Conservation (phyloP, 2,797 vertebrate genomes). For the Coracias cyanogaster region DNA sequence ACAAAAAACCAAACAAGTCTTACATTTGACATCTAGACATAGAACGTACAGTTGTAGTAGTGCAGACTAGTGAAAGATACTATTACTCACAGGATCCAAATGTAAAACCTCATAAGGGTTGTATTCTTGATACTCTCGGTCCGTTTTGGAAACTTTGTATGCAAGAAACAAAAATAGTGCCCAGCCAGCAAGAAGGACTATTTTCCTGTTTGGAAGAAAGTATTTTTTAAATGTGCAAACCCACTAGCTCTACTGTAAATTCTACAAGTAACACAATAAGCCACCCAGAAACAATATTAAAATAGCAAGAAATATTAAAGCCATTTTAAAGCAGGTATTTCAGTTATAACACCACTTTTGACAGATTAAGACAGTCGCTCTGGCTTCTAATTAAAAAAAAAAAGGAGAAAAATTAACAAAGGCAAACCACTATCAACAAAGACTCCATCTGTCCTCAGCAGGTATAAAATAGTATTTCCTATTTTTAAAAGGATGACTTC, state of each 20-base stretch:
- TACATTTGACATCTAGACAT: not conserved
- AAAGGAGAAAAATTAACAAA: too few species aligned
- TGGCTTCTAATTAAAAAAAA: too few species aligned
- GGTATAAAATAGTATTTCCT: not conserved
- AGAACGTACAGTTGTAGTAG: not conserved
- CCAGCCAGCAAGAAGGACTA: conserved; percentile 94
- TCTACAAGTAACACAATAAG: not conserved
- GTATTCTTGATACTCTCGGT: conserved; percentile 98
- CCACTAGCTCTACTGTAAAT: not conserved
- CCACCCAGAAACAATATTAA: not conserved
- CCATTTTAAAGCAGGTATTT: not conserved
- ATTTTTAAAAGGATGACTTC: not conserved
- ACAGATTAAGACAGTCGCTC: not conserved
- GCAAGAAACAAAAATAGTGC: conserved; percentile 94
- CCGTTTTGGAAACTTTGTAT: conserved; percentile 98
- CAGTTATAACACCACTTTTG: not conserved
- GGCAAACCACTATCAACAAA: not conserved
- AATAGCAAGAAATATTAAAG: not conserved
- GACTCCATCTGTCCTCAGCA: not conserved
- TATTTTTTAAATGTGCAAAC: conserved; percentile 1
- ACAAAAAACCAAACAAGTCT: not conserved
- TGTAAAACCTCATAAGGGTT: conserved; percentile 97
- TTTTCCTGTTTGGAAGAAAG: conserved; percentile 85
- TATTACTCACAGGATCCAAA: conserved; percentile 91
- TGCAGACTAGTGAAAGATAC: not conserved